Evolutionary conservation across 2,113 vertebrate species (phyloP), one percentile per base, ranked within the genome.

Genomic region (Tupaia tana): DNA sequence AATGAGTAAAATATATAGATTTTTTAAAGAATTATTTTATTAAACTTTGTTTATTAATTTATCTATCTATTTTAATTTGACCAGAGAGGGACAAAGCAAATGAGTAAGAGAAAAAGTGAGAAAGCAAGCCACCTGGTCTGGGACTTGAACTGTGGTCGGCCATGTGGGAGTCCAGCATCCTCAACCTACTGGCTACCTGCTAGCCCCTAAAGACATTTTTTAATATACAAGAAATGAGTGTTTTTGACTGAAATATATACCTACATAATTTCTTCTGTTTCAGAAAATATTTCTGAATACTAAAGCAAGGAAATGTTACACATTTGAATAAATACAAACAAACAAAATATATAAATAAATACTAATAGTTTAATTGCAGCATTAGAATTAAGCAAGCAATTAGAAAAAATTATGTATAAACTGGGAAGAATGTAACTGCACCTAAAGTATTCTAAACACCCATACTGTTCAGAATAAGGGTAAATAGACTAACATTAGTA

Each of bases 381-480:
- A 58, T 82, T 90, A 82, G 56, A 94, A 93, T 77, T 69, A 81
- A 78, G 34, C 16, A 88, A 81, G 86, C 13, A 31, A 71, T 80
- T 69, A 83, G 22, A 69, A 61, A 78, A 20, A 58, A 94, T 31
- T 81, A 43, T 67, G 80, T 58, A n/a, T 73, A 91, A 86, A n/a
- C 8, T 8, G 67, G 29, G 9, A 63, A 90, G 24, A 34, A 59
- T 6, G 10, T 70, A 24, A 81, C n/a, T 69, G 7, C 12, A 82
- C n/a, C 8, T 90, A 56, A 75, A 25, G 3, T 81, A 78, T 54
- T 78, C n/a, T 84, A 78, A 86, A 83, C n/a, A 18, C 12, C 20
- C 83, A 58, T 31, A 6, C 61, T 75, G 54, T 64, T 71, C 58
- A 59, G 24, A 78, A 64, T 84, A 79, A 56, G 66, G 16, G n/a